These are phyloP conservation scores for Amphibalanus amphitrite DNA, from an alignment of 1,140 invertebrate genomes.

Conservation along the genomic window DNA sequence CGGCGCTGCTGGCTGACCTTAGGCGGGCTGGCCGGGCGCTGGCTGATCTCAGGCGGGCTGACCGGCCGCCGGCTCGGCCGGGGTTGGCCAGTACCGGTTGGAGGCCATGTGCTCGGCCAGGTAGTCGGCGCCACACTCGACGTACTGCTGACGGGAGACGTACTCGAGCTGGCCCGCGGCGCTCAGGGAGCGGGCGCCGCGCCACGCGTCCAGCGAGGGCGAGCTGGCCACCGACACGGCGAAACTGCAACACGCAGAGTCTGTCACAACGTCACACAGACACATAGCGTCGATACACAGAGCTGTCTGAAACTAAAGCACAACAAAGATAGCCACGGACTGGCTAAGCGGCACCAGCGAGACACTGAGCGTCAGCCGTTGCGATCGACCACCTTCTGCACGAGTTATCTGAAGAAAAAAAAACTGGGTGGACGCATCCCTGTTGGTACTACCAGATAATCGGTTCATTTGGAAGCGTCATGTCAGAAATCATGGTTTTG, in stretches of 20 bases:
- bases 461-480: no score
- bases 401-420: no score
- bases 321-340: conserved; percentile 58
- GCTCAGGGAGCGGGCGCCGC: background rate
- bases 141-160: background rate
- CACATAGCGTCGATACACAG: conserved; percentile 36
- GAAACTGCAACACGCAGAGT: conserved; percentile 46
- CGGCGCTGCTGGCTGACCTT: no score
- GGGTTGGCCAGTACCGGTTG: conserved; percentile 32
- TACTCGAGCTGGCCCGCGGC: background rate
- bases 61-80: conserved; percentile 48
- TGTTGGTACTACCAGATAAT: no score
- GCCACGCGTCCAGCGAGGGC: conserved; percentile 7
- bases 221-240: conserved; percentile 3
- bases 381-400: conserved; percentile 63
- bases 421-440: no score
- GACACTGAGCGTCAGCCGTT: conserved; percentile 25
- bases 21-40: no score
- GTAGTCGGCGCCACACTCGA: conserved; percentile 52
- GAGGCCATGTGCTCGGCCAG: conserved; percentile 43
- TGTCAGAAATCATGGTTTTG: no score
- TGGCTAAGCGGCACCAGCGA: no score
- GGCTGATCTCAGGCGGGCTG: conserved; percentile 61
- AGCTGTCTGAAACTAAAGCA: conserved; percentile 52
- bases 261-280: conserved; percentile 57